Percentiles rank a stretch among this genome's conserved stretches.
phyloP scores from a whole-genome alignment of 2,888 invertebrate species.

The Monochamus alternatus region DNA sequence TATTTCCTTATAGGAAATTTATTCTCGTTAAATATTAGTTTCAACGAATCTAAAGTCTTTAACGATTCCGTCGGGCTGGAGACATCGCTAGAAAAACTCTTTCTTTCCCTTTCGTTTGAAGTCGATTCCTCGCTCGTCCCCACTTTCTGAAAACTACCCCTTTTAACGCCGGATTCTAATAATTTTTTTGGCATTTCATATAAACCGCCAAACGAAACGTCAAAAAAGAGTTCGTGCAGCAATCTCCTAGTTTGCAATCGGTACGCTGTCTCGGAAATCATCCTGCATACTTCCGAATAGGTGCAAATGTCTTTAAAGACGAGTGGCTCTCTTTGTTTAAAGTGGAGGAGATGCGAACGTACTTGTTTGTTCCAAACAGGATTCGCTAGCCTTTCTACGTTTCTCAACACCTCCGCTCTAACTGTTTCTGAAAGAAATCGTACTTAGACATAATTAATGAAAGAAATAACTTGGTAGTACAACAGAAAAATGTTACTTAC shows the following conservation, averaged over 20 bases:
- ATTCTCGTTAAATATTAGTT: constrained; percentile 75
- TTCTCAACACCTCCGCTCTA: constrained; percentile 77
- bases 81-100: constrained; percentile 51
- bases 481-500: constrained; percentile 39
- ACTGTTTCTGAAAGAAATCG: constrained; percentile 51
- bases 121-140: constrained; percentile 29
- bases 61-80: constrained; percentile 59
- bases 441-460: too few species aligned
- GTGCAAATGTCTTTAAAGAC: constrained; percentile 90
- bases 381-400: constrained; percentile 84
- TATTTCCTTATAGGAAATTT: constrained; percentile 73
- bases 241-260: constrained; percentile 88
- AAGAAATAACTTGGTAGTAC: too few species aligned
- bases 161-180: constrained; percentile 17
- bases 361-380: constrained; percentile 87
- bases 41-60: constrained; percentile 70
- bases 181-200: constrained; percentile 66
- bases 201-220: constrained; percentile 82
- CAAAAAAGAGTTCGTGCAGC: constrained; percentile 94
- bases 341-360: constrained; percentile 84
- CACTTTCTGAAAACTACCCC: constrained; percentile 4
- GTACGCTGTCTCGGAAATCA: constrained; percentile 86
- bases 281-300: constrained; percentile 91
- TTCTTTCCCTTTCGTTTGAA: constrained; percentile 38
- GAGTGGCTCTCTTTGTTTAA: constrained; percentile 82